Base-by-base conservation (phyloP, 2,888 invertebrate genomes). In the Meandrusa payeni region DNA sequence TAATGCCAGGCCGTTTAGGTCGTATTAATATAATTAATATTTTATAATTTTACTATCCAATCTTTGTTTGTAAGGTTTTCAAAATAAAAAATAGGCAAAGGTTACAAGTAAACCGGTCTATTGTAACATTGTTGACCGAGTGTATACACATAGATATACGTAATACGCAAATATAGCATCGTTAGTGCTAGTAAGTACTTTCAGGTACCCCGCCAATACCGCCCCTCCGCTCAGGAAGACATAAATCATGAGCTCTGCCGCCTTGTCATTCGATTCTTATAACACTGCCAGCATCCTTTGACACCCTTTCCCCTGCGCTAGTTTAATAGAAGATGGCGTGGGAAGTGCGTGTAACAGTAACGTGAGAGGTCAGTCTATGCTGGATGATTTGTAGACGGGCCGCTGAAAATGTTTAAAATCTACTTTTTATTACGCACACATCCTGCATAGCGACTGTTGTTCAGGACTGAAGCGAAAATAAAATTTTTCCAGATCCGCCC, bases 161-260 rank as follows among this genome's bases (percentile, higher is more conserved):
- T n/a, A n/a, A n/a, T n/a, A n/a, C n/a, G n/a, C n/a, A n/a, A n/a
- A n/a, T n/a, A 54, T 42, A 48, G 44, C 47, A 53, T 52, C 38
- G 48, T 49, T 50, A 52, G 49, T 38, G 48, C 56, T 49, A 57
- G 50, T 50, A 54, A 52, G 57, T 51, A 55, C 41, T 64, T 69
- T 73, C 74, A 72, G 74, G 66, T 70, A 64, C 64, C 69, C 57
- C 52, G 60, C 65, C 58, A 66, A 64, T 64, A 56, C 62, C 68
- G 61, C 64, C 61, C 65, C 61, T 59, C 55, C 59, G 47, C 65
- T 70, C 74, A 76, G 81, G 83, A 85, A 83, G 77, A 75, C 72
- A 72, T 85, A 85, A 85, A 86, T 85, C 80, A 80, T 61, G 59
- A 61, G 56, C 61, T 64, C 64, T 61, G 58, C 63, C 59, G 55